These are phyloP conservation scores for Drosophila sordidula DNA, from an alignment of 2,888 invertebrate genomes.

Conservation along the genomic window DNA sequence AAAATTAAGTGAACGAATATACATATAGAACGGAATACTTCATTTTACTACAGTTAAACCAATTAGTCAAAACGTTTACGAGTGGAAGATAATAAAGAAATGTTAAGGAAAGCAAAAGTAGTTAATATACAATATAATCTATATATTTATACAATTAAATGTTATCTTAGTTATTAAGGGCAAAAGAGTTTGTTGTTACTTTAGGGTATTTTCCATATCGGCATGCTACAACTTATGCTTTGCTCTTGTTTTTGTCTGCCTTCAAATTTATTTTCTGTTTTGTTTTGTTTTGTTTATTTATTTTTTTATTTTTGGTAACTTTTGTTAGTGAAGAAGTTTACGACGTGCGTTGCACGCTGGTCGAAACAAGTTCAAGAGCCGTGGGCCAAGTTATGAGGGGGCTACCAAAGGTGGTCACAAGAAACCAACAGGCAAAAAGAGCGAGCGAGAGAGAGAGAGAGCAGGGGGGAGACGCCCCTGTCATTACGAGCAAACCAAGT, in stretches of 20 bases:
- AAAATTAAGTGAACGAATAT: too few relatives aligned
- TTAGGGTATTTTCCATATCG: constrained; percentile 36
- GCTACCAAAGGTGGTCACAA: constrained; percentile 13
- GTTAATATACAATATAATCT: too few relatives aligned
- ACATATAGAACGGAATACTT: too few relatives aligned
- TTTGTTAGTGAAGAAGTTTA: constrained; percentile 41
- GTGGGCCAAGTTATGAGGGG: constrained; percentile 18
- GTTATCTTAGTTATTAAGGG: too few relatives aligned
- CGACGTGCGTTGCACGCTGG: constrained; percentile 10
- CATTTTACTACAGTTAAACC: too few relatives aligned
- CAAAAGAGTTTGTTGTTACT: not conserved
- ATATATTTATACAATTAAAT: too few relatives aligned
- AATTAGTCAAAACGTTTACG: constrained; percentile 2
- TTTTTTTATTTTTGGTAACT: constrained; percentile 5
- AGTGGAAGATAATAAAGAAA: not conserved
- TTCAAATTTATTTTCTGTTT: not conserved
- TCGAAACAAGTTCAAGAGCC: constrained; percentile 49
- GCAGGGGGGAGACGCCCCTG: not conserved
- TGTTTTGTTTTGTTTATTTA: not conserved
- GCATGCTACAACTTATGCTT: not conserved
- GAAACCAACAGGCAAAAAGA: not conserved
- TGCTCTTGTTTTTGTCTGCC: constrained; percentile 8
- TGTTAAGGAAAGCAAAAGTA: too few relatives aligned
- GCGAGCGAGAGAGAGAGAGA: not conserved
- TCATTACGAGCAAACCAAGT: constrained; percentile 27